A percentile compares a stretch with the other conserved stretches of the same genome.
Evolutionary conservation across 2,797 vertebrate species (phyloP).

Genomic region (Huso huso): DNA sequence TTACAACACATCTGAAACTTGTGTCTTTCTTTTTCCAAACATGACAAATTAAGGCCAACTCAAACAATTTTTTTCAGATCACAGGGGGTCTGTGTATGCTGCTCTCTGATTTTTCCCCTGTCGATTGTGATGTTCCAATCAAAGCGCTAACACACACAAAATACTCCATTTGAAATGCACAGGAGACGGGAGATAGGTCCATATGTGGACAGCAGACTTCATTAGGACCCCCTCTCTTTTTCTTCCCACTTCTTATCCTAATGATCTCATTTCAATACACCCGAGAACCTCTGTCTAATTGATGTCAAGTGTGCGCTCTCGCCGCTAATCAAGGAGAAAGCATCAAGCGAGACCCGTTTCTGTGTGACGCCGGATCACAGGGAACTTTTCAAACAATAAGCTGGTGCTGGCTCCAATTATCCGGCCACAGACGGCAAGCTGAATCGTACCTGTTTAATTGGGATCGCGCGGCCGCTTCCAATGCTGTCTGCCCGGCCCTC

Average conservation of each 20-base stretch:
- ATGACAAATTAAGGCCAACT: constrained; percentile 71
- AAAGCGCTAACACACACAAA: constrained; percentile 62
- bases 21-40: constrained; percentile 32
- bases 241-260: constrained; percentile 79
- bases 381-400: constrained; percentile 13
- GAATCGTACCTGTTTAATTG: constrained; percentile 93
- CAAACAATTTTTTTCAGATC: constrained; percentile 60
- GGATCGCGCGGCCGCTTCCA: constrained; percentile 93
- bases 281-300: constrained; percentile 82
- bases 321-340: constrained; percentile 69
- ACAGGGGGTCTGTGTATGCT: constrained; percentile 45
- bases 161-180: constrained; percentile 62
- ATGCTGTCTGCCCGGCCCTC: constrained; percentile 94
- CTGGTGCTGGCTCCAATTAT: constrained; percentile 36
- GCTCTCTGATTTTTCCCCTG: constrained; percentile 47
- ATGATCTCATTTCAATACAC: constrained; percentile 85
- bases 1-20: constrained; percentile 58
- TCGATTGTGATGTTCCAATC: constrained; percentile 59
- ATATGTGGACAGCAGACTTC: constrained; percentile 69
- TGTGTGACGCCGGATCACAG: constrained; percentile 36
- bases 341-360: constrained; percentile 39
- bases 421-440: constrained; percentile 7
- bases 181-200: constrained; percentile 51
- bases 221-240: constrained; percentile 55
- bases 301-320: constrained; percentile 95